Percentiles rank a stretch among this genome's conserved stretches.
phyloP scores from a whole-genome alignment of 2,888 invertebrate genomes.

The Ischnus inquisitorius region DNA sequence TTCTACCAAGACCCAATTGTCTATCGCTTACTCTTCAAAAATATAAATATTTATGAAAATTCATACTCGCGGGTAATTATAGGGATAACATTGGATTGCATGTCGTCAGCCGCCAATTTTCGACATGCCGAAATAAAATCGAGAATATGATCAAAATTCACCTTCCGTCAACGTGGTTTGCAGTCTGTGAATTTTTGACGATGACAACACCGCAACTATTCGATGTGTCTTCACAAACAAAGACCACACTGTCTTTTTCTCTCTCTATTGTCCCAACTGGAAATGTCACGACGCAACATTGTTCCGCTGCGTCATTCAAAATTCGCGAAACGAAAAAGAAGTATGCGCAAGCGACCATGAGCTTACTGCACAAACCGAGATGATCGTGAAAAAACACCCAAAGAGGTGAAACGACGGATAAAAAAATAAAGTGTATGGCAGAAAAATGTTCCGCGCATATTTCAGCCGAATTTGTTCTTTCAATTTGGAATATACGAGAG shows the following conservation, averaged over 20 bases:
- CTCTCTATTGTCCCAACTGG: too few relatives aligned
- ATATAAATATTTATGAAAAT: too few relatives aligned
- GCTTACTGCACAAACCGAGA: neutral
- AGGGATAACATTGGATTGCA: too few relatives aligned
- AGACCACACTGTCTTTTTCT: neutral
- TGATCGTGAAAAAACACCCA: neutral
- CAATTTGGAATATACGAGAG: conserved; percentile 16
- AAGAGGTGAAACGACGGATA: neutral
- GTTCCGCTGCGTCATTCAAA: neutral
- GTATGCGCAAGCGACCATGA: neutral
- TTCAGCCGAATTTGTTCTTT: conserved; percentile 24
- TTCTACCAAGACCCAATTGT: too few relatives aligned
- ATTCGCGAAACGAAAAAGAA: neutral
- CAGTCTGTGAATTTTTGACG: neutral
- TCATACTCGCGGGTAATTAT: too few relatives aligned
- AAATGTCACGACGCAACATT: neutral
- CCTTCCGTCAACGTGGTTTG: neutral
- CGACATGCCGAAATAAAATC: neutral
- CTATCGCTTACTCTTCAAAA: too few relatives aligned
- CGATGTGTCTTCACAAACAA: neutral
- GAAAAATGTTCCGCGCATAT: conserved; percentile 19
- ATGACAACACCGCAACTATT: neutral
- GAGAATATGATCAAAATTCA: neutral
- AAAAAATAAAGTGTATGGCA: conserved; percentile 8
- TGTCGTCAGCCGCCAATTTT: neutral